Evolutionary conservation across 2,888 invertebrate genomes (phyloP).

Genomic region (Dicyrtoma fusca): DNA sequence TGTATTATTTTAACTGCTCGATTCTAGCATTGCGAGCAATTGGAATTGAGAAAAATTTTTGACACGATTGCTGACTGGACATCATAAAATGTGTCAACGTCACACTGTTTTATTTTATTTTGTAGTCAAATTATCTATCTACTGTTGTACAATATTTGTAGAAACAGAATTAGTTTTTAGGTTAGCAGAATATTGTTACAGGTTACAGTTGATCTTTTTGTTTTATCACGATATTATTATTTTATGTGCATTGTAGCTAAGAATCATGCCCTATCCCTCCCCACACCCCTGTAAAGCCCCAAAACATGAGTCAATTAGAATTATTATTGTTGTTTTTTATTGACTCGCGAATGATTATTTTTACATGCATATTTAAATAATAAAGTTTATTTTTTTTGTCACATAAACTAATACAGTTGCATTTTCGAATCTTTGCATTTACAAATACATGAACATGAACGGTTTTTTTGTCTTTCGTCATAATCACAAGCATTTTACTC

Average conservation of each 20-base stretch:
- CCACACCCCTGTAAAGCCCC: not conserved
- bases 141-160: slow-evolving; percentile 26
- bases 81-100: not conserved
- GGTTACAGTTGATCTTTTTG: no score
- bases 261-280: not conserved
- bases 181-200: not conserved
- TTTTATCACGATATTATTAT: not conserved
- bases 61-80: not conserved
- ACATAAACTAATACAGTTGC: no score
- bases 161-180: not conserved
- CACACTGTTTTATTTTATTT: slow-evolving; percentile 10
- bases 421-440: not conserved
- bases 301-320: not conserved
- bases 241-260: no score
- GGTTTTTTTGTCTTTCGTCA: not conserved
- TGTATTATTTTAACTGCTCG: no score
- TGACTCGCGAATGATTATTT: slow-evolving; percentile 1
- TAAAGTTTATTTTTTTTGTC: slow-evolving; percentile 1
- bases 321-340: not conserved
- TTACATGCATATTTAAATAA: not conserved
- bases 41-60: not conserved
- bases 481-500: not conserved
- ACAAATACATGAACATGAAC: not conserved
- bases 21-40: no score
- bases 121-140: not conserved